Evolutionary conservation across 2,113 vertebrate species (phyloP), one percentile per base, ranked within the genome.

Genomic region (Peromyscus californicus): DNA sequence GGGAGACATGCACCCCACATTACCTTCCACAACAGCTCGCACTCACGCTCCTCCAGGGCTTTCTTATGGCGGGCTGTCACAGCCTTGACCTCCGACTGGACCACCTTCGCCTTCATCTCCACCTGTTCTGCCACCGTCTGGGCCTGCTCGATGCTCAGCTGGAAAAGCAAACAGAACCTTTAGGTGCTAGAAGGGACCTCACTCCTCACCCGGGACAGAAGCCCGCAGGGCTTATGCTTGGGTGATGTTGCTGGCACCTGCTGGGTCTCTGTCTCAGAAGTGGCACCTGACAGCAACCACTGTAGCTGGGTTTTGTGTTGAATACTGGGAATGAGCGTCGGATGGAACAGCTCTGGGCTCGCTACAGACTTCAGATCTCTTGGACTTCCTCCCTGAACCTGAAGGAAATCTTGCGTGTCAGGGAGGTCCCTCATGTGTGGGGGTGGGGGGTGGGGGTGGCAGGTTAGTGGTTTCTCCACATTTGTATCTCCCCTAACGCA

Each of bases 1-100:
- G 15, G 42, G 16, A 7, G 16, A 1, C 1, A 2, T 16, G 0
- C 0, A 0, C 5, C 5, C 16, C 17, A 1, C 17, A 1, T 97
- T 98, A 99, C 99, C 99, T 99, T 99, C 99, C 99, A 99, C 19
- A 99, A 98, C 93, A 99, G 99, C 98, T 99, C 99, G 88, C 99
- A 99, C 97, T 99, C 99, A 0, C 99, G 99, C 97, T 99, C 99
- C 97, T 99, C 99, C 97, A 99, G 98, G 70, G 99, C 99, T 97
- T 99, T 99, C 98, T 99, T 99, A 59, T 99, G 99, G 89, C 99
- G 98, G 0, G 99, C 99, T 0, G 99, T 99, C 51, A 99, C 99
- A 0, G 99, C 99, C 97, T 99, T 99, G 95, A 99, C 99, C 98
- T 99, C 99, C 5, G 99, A 99, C 98, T 99, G 99, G 6, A 99